Base-by-base conservation (phyloP, 2,888 invertebrate species). In the Liodrosophila aerea region DNA sequence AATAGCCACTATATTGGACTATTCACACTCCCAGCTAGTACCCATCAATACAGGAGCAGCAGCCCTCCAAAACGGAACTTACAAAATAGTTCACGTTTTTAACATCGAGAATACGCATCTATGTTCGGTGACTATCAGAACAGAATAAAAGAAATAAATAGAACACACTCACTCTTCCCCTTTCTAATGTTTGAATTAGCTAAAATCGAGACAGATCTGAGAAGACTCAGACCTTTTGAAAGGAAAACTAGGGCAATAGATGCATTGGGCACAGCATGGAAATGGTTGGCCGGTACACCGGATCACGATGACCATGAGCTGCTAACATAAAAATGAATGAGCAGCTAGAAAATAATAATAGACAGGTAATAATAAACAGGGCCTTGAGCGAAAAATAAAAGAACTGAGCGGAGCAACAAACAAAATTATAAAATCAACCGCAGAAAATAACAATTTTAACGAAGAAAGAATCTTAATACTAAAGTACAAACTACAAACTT, bases 221-320 rank as follows among this genome's bases (percentile, higher is more conserved):
- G 8, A 13, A 36, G 36, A 8, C 15, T 36, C 4, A 12, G 8
- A 8, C 36, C 36, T 15, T 13, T 7, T 36, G 8, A 40, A 18
- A 50, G n/a, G 8, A 33, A 5, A 4, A 4, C 7, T 5, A 41
- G 41, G 13, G 29, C 41, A 4, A 41, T 29, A 27, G 27, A 36
- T 9, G 15, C 29, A 8, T 7, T 46, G 12, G 34, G 27, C 2
- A 34, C 34, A 22, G 22, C 46, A 13, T 27, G 36, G 36, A 34
- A 36, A 36, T 46, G 36, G 36, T 46, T 43, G 29, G 52, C 52
- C 36, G 34, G 36, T 11, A 29, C 30, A 16, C 36, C 44, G 36
- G 36, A 52, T 36, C 29, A 11, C 3, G 9, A 18, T 4, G 53
- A 45, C 13, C 15, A 45, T 1, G 45, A 39, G 8, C n/a, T 45